Evolutionary conservation across 2,888 invertebrate species (phyloP).

Genomic region (Leptopilina myrica): DNA sequence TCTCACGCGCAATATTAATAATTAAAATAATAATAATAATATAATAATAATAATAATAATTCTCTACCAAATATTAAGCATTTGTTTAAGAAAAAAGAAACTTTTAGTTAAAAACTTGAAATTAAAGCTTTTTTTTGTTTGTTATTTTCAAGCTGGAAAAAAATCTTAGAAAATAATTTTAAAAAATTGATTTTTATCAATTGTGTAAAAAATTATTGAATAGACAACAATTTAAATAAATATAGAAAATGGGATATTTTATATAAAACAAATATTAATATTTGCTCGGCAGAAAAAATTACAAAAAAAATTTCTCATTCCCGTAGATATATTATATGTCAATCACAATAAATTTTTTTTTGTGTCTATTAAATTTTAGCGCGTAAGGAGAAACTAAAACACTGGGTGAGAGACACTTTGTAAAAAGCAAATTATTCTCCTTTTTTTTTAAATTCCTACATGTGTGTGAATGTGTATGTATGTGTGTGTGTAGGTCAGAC

Average conservation of each 20-base stretch:
- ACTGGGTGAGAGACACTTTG: slow-evolving; percentile 35
- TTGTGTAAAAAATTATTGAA: slow-evolving; percentile 1
- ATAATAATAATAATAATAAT: background rate
- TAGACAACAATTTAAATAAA: background rate
- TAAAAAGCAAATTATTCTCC: slow-evolving; percentile 29
- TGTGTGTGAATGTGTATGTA: slow-evolving; percentile 4
- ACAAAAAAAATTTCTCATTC: slow-evolving; percentile 22
- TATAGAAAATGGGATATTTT: background rate
- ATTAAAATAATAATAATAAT: too few species aligned
- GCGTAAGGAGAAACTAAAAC: slow-evolving; percentile 29
- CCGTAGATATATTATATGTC: background rate
- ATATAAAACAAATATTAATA: slow-evolving; percentile 7
- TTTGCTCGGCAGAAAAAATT: slow-evolving; percentile 20
- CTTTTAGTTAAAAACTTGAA: background rate
- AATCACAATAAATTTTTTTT: slow-evolving; percentile 28
- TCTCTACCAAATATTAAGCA: slow-evolving; percentile 15
- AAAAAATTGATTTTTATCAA: background rate
- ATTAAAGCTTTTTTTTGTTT: background rate
- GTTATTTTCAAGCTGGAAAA: background rate
- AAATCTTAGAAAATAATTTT: slow-evolving; percentile 6
- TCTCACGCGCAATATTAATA: slow-evolving; percentile 10
- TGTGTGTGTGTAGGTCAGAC: slow-evolving; percentile 18
- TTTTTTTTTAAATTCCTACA: slow-evolving; percentile 28
- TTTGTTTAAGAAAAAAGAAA: slow-evolving; percentile 1
- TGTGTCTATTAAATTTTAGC: slow-evolving; percentile 32